Conservation (phyloP, 2,888 invertebrate species). For the Hesperia comma region DNA sequence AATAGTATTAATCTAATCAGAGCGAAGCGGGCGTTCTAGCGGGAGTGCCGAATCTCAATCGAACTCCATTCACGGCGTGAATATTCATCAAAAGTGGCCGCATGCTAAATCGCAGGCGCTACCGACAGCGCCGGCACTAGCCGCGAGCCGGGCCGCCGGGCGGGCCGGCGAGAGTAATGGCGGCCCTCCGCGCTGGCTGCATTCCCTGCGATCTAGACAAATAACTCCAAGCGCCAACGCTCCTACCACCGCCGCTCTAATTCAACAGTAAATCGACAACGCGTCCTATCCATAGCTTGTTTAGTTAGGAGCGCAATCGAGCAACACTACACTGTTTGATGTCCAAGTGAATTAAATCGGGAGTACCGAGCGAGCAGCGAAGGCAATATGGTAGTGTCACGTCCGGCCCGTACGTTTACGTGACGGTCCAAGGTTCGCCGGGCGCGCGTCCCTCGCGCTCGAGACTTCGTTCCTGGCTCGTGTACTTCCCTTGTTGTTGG, state of each 20-base stretch:
- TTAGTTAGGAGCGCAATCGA: not conserved
- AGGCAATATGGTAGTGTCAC: conserved; percentile 21
- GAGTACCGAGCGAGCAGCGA: not conserved
- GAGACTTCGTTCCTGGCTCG: conserved; percentile 9
- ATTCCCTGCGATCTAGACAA: conserved; percentile 35
- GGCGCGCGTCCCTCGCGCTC: conserved; percentile 9
- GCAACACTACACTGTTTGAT: not conserved
- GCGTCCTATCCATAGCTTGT: conserved; percentile 8
- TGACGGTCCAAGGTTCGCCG: conserved; percentile 4
- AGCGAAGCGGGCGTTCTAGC: too few relatives aligned
- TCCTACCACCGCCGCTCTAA: not conserved
- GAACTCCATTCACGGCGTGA: conserved; percentile 30
- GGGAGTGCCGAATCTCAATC: too few relatives aligned
- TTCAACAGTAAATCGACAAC: not conserved
- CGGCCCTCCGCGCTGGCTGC: conserved; percentile 26
- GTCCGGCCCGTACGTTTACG: conserved; percentile 26
- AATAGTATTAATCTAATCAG: too few relatives aligned
- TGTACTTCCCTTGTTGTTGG: not conserved
- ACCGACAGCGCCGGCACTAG: not conserved
- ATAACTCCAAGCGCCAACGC: conserved; percentile 27
- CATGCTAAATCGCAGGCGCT: conserved; percentile 21
- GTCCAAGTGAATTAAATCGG: not conserved
- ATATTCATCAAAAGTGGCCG: conserved; percentile 33
- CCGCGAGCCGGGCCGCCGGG: not conserved
- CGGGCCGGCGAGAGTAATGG: conserved; percentile 24